Conservation (phyloP, 2,113 vertebrate genomes). For the Clarias magur region DNA sequence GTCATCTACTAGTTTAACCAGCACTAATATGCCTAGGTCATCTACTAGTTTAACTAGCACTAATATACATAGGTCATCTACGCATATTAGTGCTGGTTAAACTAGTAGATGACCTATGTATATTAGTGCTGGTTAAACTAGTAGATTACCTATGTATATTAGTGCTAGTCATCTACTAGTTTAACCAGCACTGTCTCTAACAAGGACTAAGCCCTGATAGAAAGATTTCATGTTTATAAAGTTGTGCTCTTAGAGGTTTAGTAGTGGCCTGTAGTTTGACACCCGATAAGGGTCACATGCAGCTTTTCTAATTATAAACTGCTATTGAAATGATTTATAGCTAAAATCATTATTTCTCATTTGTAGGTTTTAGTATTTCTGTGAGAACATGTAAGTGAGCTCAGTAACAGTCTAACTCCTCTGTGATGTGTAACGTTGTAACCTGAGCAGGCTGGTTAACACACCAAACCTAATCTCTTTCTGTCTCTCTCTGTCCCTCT, state of each 20-base stretch:
- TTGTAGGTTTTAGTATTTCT: background rate
- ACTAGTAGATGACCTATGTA: too few relatives aligned
- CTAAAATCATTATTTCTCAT: background rate
- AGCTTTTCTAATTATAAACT: background rate
- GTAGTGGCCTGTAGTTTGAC: background rate
- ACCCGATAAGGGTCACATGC: background rate
- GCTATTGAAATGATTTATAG: background rate
- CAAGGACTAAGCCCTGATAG: background rate
- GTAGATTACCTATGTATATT: too few relatives aligned
- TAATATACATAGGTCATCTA: background rate
- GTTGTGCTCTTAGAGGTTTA: background rate
- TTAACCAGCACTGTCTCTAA: background rate
- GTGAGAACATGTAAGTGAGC: background rate
- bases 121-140: too few relatives aligned
- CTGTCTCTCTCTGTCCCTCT: slow-evolving; percentile 23
- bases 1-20: background rate
- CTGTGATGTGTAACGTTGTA: background rate
- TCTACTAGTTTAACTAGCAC: background rate
- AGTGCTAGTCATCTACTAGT: background rate
- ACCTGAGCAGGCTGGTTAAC: background rate
- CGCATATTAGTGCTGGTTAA: too few relatives aligned
- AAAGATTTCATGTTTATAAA: background rate
- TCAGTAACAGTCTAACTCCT: background rate
- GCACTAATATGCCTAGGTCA: background rate
- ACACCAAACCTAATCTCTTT: background rate